Conservation (phyloP, 2,113 vertebrate species). For the Melanocharis versteri region DNA sequence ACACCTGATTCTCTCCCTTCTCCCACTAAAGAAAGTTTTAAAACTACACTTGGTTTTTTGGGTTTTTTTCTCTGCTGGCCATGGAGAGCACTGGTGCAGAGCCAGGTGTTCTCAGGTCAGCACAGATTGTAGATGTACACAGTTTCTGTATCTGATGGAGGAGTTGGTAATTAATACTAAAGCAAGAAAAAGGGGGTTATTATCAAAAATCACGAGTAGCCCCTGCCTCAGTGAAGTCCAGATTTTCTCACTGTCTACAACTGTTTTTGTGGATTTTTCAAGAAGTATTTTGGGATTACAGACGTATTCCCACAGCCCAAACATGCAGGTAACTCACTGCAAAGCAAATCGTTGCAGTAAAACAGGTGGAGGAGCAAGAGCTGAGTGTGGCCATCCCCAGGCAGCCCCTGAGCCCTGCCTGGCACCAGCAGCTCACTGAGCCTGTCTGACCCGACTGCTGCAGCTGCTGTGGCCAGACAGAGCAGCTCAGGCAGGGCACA, state of each 20-base stretch:
- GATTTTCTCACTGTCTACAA: not conserved
- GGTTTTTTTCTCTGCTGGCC: not conserved
- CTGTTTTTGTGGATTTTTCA: not conserved
- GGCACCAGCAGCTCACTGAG: rapidly evolving
- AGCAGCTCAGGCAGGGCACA: not conserved
- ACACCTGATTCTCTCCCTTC: not conserved
- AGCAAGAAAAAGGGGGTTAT: not conserved
- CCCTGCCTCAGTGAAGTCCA: not conserved
- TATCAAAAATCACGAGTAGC: not conserved
- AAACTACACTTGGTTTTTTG: not conserved
- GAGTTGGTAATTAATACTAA: not conserved
- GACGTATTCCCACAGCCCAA: not conserved
- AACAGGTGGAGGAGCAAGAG: not conserved
- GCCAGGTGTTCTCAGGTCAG: not conserved
- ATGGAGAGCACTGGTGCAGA: not conserved
- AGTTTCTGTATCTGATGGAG: not conserved
- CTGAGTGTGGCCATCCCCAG: rapidly evolving
- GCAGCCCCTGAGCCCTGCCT: not conserved
- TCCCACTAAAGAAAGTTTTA: not conserved
- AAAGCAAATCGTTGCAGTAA: not conserved
- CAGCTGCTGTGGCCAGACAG: not conserved
- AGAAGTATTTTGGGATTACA: not conserved
- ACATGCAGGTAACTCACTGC: rapidly evolving
- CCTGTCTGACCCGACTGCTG: not conserved
- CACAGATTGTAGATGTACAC: rapidly evolving